A percentile compares a stretch with the other conserved stretches of the same genome.
These are phyloP conservation scores for Ammospiza caudacuta DNA, from an alignment of 2,113 vertebrate species.

Conservation along the genomic window DNA sequence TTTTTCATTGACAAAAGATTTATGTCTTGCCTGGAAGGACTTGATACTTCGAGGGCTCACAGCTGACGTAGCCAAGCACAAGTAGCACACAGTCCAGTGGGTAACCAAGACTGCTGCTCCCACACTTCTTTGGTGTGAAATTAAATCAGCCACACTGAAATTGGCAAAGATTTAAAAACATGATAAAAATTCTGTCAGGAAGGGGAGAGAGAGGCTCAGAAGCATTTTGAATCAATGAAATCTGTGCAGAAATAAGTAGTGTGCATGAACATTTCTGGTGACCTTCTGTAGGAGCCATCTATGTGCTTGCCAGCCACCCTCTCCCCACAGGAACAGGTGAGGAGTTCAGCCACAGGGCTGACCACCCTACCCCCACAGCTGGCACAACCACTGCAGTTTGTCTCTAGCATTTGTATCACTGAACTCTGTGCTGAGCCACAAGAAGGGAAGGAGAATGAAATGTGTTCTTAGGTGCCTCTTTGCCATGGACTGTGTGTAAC, in stretches of 20 bases:
- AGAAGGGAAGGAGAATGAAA: background rate
- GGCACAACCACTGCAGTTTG: constrained; percentile 22
- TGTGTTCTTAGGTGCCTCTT: background rate
- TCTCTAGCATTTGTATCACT: background rate
- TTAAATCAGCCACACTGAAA: constrained; percentile 1
- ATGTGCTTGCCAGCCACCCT: background rate
- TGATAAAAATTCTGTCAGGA: constrained; percentile 19
- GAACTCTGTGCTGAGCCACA: background rate
- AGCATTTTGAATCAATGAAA: background rate
- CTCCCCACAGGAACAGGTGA: background rate
- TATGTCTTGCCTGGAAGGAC: background rate
- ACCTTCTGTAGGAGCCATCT: constrained; percentile 23
- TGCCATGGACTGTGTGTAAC: background rate
- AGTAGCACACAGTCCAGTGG: background rate
- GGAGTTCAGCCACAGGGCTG: background rate
- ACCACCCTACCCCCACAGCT: background rate
- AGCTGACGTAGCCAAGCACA: background rate
- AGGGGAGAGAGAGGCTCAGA: background rate
- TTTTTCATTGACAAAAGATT: constrained; percentile 46
- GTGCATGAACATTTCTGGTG: constrained; percentile 4
- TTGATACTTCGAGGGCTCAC: background rate
- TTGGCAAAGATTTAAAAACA: constrained; percentile 27
- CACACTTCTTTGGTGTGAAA: constrained; percentile 17
- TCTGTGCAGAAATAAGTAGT: background rate
- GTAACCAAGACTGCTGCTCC: background rate